Evolutionary conservation across 2,797 vertebrate species (phyloP), one percentile per base, ranked within the genome.

Genomic region (Sebastes trivittatus): DNA sequence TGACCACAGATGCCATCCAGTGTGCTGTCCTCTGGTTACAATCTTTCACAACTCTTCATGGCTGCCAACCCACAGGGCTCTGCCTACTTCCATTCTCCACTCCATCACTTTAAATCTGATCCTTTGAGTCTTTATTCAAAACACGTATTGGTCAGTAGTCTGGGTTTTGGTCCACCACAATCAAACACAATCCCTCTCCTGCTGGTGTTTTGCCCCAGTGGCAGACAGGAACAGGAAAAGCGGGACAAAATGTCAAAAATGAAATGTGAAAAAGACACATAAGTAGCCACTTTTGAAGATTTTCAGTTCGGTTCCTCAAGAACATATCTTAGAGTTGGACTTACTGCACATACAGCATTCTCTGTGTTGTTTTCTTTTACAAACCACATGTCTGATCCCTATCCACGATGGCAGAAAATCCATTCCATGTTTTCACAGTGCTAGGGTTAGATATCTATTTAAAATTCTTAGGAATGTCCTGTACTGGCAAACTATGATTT

Each of bases 1-100:
- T 67, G 77, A 92, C 94, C 93, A 75, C 93, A 93, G 87, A 92
- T 93, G 92, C 88, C 90, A 86, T 94, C 89, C 90, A 66, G 58
- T 89, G 92, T 90, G 90, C 88, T 70, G 90, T 76, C 84, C 84
- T 80, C 85, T 86, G 81, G 86, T 87, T 89, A 78, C 84, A 87
- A 63, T 91, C 81, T 88, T 88, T 90, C 90, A 86, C 89, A 90
- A 86, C 77, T 83, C 85, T n/a, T 20, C n/a, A 42, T 34, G 74
- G 77, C 87, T 92, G 91, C 94, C 93, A 94, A 90, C 87, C 93
- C 93, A 78, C 93, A 93, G 84, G 86, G 79, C 83, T 89, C 88
- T 94, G 88, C 92, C 94, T 85, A 89, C 93, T 93, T 94, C 93
- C 93, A 92, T 87, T 86, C 92, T 84, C 72, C 78, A 78, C 86